Evolutionary conservation across 2,113 vertebrate genomes (phyloP), one percentile per base, ranked within the genome.

Genomic region (Pagrus major): DNA sequence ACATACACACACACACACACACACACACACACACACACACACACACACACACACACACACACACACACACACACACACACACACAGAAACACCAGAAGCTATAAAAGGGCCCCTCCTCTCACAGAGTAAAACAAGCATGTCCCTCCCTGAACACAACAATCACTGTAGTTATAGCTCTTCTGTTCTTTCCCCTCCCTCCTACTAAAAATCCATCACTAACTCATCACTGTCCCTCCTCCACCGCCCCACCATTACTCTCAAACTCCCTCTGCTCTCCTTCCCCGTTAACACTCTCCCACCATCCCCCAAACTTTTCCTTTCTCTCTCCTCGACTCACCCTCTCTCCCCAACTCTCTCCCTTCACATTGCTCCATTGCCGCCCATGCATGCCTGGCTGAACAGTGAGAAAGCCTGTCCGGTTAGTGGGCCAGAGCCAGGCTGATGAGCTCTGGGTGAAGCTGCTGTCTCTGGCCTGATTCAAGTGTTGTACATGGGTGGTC

Each of bases 401-500:
- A 88, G 78, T 80, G 83, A 94, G 89, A 93, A 92, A 92, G 86
- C 78, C 82, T 54, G 85, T 86, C 78, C 44, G 75, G 59, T 92
- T 78, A 70, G 83, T 6, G 74, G 80, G 72, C 66, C 78, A 63
- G 41, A 49, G 74, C 65, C 55, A 15, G 78, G 33, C 78, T 90
- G 91, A 92, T 76, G 75, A 78, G 80, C 81, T 86, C 81, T 85
- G 74, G 86, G 73, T 44, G 63, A 73, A 65, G 42, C 84, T 77
- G 55, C 78, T 66, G 74, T 84, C 80, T 75, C 80, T 65, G 83
- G 72, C 55, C 80, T 64, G 61, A 80, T 83, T 88, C 73, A 71
- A 76, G 58, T 25, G 20, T 29, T 64, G 61, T n/a, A 70, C 42
- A 80, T 80, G 88, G 84, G 86, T 87, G 85, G 88, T 87, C 87